phyloP scores from a whole-genome alignment of 2,113 vertebrate species.

The Gobio gobio region DNA sequence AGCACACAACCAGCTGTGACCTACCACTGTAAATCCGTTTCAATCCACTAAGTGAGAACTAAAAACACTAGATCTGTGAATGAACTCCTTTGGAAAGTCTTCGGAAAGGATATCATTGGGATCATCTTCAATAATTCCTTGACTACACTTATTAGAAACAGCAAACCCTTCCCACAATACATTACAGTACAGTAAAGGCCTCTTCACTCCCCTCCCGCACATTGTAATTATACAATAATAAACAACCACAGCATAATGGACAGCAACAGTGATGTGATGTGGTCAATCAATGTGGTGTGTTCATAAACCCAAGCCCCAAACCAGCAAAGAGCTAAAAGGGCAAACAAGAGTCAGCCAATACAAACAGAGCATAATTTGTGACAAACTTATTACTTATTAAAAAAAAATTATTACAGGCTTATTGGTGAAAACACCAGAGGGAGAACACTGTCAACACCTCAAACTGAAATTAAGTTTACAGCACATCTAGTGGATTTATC shows the following conservation, averaged over 20 bases:
- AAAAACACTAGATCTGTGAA: background rate
- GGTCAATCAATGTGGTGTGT: background rate
- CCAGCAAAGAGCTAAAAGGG: background rate
- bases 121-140: background rate
- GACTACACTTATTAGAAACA: background rate
- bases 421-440: slow-evolving; percentile 27
- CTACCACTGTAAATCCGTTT: background rate
- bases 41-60: background rate
- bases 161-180: slow-evolving; percentile 1
- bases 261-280: background rate
- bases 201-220: background rate
- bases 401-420: background rate
- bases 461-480: background rate
- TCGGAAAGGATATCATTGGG: background rate
- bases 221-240: background rate
- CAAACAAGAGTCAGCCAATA: slow-evolving; percentile 21
- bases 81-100: background rate
- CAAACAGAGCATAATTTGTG: too few relatives aligned
- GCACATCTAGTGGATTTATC: background rate
- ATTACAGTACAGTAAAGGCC: background rate
- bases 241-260: slow-evolving; percentile 1
- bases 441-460: background rate
- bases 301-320: slow-evolving; percentile 4
- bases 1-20: background rate
- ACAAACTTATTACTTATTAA: too few relatives aligned